Conservation (phyloP, 2,797 vertebrate species). For the Numenius phaeopus region DNA sequence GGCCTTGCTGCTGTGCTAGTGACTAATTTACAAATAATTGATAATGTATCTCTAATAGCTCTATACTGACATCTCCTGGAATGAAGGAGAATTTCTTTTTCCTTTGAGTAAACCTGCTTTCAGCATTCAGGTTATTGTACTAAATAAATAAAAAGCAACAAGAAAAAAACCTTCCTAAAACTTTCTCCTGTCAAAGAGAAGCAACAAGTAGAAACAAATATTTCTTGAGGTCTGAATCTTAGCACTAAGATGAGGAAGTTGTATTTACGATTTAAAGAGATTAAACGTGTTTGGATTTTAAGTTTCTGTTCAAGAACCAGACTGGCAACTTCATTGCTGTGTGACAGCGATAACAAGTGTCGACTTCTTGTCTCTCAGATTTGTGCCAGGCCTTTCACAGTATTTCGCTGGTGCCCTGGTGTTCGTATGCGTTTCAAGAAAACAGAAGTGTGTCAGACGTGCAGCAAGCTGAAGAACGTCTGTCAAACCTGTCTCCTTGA, state of each 20-base stretch:
- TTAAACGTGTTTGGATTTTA: neutral
- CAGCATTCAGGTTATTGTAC: neutral
- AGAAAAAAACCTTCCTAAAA: neutral
- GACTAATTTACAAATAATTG: neutral
- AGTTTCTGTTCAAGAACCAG: neutral
- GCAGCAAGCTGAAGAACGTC: constrained; percentile 99
- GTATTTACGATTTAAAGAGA: neutral
- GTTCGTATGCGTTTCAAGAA: constrained; percentile 99
- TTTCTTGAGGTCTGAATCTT: neutral
- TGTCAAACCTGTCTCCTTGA: constrained; percentile 98
- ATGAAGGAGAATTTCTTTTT: neutral
- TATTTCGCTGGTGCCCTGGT: constrained; percentile 98
- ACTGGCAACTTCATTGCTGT: neutral
- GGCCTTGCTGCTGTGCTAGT: neutral
- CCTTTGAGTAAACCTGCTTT: neutral
- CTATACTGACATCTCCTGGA: constrained; percentile 12
- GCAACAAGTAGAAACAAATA: neutral
- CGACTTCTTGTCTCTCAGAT: constrained; percentile 81
- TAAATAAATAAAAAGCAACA: neutral
- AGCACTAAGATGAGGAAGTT: neutral
- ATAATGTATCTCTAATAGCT: neutral
- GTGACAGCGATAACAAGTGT: neutral
- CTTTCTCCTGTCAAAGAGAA: neutral
- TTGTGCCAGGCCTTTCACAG: constrained; percentile 96
- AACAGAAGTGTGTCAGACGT: constrained; percentile 98